Percentiles rank a stretch among this genome's conserved stretches.
Conservation (phyloP, 2,113 vertebrate species). For the Colossoma macropomum region DNA sequence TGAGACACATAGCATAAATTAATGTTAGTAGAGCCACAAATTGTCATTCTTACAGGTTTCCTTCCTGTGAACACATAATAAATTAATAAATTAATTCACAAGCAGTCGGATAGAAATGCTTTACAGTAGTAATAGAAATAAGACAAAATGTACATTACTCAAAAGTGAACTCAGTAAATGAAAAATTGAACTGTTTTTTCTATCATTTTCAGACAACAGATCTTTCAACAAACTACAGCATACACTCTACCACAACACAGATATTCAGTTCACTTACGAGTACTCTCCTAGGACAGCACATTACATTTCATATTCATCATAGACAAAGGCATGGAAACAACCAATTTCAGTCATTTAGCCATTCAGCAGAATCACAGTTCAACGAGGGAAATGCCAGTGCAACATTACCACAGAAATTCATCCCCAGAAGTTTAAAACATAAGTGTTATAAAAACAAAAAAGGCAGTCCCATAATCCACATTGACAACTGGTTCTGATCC, state of each 20-base stretch:
- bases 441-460: slow-evolving; percentile 36
- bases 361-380: slow-evolving; percentile 62
- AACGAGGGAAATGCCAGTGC: slow-evolving; percentile 49
- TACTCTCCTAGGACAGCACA: slow-evolving; percentile 72
- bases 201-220: slow-evolving; percentile 56
- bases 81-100: slow-evolving; percentile 99
- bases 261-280: slow-evolving; percentile 65
- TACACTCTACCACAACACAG: slow-evolving; percentile 72
- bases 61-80: slow-evolving; percentile 85
- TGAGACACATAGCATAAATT: slow-evolving; percentile 76
- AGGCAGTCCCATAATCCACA: slow-evolving; percentile 55
- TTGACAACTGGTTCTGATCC: slow-evolving; percentile 57
- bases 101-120: slow-evolving; percentile 85
- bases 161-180: slow-evolving; percentile 65
- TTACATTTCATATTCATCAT: slow-evolving; percentile 70
- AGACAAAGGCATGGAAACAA: slow-evolving; percentile 59
- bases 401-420: slow-evolving; percentile 53
- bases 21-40: slow-evolving; percentile 75
- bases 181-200: slow-evolving; percentile 28
- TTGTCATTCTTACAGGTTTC: slow-evolving; percentile 65
- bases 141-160: slow-evolving; percentile 67
- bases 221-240: slow-evolving; percentile 67
- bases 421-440: slow-evolving; percentile 50
- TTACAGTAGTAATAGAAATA: slow-evolving; percentile 80
- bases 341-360: slow-evolving; percentile 62